Evolutionary conservation across 2,797 vertebrate genomes (phyloP), one percentile per base, ranked within the genome.

Genomic region (Gymnothorax reevesii): DNA sequence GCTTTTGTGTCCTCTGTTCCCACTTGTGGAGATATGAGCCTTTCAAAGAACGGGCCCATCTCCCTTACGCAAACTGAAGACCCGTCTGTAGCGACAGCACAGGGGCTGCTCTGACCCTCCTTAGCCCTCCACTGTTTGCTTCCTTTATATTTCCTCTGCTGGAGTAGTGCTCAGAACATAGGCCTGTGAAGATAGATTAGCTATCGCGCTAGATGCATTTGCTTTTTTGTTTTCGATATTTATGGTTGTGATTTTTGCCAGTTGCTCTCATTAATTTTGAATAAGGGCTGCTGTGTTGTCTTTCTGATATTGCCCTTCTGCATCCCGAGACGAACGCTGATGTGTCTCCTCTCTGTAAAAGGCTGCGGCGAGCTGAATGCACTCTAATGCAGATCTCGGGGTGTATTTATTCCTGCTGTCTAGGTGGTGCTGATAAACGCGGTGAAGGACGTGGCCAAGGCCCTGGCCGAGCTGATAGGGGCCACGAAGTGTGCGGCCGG

Each of bases 381-480:
- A 9, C 64, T 91, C 90, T 93, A 89, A 86, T 17, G 0, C 91
- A 92, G 91, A 93, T 92, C 90, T 89, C 82, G 22, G 84, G 33
- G 83, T 69, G 33, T 42, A 42, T 87, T 62, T 33, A 27, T 84
- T 84, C 13, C 89, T 33, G n/a, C 10, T 55, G 75, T 0, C 55
- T 92, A 99, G 99, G 99, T 99, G 92, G 98, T 99, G 86, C 93
- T 99, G 89, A 99, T 99, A 94, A 99, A 99, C 17, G 99, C 99
- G 0, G 98, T 99, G 84, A 97, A 99, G 89, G 99, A 99, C 7
- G 99, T 99, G 89, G 98, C 99, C 75, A 99, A 99, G 92, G 99
- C 99, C 82, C 95, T 99, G 89, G 98, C 98, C 0, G 99, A 99
- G 90, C 97, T 99, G 93, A 99, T 99, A 84, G 92, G 98, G 84